Conservation (phyloP, 1,140 invertebrate species). For the Vanessa tameamea region DNA sequence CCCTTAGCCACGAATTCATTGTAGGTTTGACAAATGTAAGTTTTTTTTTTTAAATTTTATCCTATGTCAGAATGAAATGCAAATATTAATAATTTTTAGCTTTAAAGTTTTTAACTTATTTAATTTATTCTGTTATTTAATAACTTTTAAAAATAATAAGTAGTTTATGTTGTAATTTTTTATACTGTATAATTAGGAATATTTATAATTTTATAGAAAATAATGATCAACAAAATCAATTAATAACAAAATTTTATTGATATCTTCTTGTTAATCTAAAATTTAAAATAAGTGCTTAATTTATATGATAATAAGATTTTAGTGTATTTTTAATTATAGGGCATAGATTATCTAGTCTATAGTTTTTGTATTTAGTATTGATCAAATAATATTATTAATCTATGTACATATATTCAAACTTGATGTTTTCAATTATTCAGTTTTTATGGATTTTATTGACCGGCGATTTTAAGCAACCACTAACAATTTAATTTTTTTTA, state of each 20-base stretch:
- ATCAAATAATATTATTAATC: not conserved
- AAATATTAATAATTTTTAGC: no score
- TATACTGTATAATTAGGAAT: not conserved
- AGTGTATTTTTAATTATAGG: no score
- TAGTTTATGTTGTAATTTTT: no score
- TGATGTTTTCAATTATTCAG: not conserved
- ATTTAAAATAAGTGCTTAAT: no score
- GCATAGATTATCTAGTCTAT: not conserved
- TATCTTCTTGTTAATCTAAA: no score
- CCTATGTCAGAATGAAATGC: no score
- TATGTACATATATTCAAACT: not conserved
- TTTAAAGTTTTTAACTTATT: not conserved
- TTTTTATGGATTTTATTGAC: not conserved
- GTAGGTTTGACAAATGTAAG: slow-evolving; percentile 47
- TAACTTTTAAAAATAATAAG: no score
- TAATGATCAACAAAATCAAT: no score
- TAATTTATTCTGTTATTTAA: no score
- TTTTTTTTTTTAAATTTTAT: slow-evolving; percentile 16
- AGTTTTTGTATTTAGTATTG: not conserved
- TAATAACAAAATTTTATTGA: no score
- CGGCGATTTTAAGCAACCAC: not conserved
- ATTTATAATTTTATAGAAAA: not conserved
- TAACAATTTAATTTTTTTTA: not conserved
- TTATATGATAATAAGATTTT: no score
- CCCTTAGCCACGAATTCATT: slow-evolving; percentile 62